Evolutionary conservation across 2,797 vertebrate species (phyloP).

Genomic region (Cyclopterus lumpus): DNA sequence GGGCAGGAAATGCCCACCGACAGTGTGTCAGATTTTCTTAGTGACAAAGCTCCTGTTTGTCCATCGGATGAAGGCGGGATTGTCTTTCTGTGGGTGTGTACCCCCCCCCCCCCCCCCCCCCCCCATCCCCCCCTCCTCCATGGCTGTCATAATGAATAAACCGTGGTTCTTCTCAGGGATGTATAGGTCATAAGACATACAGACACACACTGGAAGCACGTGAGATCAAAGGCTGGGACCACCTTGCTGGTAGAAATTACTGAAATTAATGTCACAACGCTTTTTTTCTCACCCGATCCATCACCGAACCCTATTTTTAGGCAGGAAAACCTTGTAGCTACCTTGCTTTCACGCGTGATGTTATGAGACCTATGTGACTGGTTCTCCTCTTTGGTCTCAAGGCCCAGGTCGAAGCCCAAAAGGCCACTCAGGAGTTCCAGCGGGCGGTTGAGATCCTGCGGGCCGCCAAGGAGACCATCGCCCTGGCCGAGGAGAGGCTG

Average conservation of each 20-base stretch:
- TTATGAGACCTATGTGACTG: background rate
- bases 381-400: slow-evolving; percentile 52
- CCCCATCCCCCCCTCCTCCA: too few species aligned
- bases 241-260: background rate
- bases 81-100: slow-evolving; percentile 35
- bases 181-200: slow-evolving; percentile 33
- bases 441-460: slow-evolving; percentile 94
- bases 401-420: slow-evolving; percentile 96
- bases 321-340: background rate
- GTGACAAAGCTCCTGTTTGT: slow-evolving; percentile 70
- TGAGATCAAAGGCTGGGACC: background rate
- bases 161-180: slow-evolving; percentile 19
- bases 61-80: slow-evolving; percentile 34
- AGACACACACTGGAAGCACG: background rate
- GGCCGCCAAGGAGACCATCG: slow-evolving; percentile 97
- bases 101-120: slow-evolving; percentile 7
- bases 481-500: slow-evolving; percentile 93
- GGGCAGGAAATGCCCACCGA: slow-evolving; percentile 54
- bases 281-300: background rate
- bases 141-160: slow-evolving; percentile 41
- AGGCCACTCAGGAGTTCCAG: slow-evolving; percentile 97
- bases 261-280: background rate
- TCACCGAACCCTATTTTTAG: background rate
- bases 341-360: background rate
- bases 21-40: slow-evolving; percentile 46